phyloP scores from a whole-genome alignment of 2,888 invertebrate species.

The Omphaloscelis lunosa region DNA sequence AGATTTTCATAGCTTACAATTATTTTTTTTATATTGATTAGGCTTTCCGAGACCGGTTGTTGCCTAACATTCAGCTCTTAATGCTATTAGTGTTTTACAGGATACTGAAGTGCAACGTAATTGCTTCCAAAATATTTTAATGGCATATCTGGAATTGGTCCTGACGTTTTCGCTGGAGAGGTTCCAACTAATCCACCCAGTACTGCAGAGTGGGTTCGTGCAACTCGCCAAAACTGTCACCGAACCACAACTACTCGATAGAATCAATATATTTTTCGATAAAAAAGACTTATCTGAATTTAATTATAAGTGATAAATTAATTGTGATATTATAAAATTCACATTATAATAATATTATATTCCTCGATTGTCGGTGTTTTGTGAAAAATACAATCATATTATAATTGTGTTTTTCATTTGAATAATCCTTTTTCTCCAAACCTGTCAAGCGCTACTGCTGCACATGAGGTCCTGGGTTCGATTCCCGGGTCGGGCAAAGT shows the following conservation, averaged over 20 bases:
- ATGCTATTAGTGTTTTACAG: conserved; percentile 82
- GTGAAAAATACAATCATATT: conserved; percentile 84
- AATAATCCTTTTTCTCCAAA: background rate
- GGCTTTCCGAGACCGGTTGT: background rate
- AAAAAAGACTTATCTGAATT: conserved; percentile 87
- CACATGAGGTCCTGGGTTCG: too few relatives aligned
- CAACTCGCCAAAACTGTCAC: conserved; percentile 87
- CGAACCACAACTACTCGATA: conserved; percentile 87
- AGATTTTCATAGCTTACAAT: background rate
- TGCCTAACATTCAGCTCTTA: background rate
- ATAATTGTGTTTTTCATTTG: conserved; percentile 66
- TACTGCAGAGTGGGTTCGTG: conserved; percentile 84
- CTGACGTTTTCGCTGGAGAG: conserved; percentile 91
- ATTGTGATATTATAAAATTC: conserved; percentile 81
- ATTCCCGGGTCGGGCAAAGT: too few relatives aligned
- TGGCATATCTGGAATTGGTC: conserved; percentile 95
- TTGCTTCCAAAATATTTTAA: conserved; percentile 96
- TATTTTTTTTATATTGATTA: background rate
- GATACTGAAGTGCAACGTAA: conserved; percentile 96
- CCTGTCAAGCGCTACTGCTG: too few relatives aligned
- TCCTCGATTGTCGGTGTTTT: conserved; percentile 84
- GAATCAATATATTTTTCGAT: conserved; percentile 90
- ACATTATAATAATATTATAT: conserved; percentile 80
- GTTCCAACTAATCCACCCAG: conserved; percentile 88
- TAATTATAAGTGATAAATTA: conserved; percentile 85